Percentiles rank a stretch among this genome's conserved stretches.
Conservation (phyloP, 2,888 invertebrate species). For the Drosophila rubida region DNA sequence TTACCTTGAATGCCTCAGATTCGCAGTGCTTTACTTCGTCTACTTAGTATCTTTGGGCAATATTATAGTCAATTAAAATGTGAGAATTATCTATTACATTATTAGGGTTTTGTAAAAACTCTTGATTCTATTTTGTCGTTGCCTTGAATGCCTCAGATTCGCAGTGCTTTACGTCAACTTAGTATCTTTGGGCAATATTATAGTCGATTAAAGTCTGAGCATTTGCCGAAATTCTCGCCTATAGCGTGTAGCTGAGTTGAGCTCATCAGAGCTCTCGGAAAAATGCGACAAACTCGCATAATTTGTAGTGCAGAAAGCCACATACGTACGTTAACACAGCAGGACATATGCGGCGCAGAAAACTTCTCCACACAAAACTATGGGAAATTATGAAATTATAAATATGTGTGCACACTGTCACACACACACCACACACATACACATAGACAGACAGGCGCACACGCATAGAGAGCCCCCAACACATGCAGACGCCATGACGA, state of each 20-base stretch:
- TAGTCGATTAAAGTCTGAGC: not conserved
- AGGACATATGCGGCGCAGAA: conserved; percentile 64
- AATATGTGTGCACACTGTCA: conserved; percentile 55
- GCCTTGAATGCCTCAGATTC: too few species aligned
- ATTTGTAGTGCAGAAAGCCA: conserved; percentile 70
- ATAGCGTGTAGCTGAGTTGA: conserved; percentile 13
- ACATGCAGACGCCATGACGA: conserved; percentile 1
- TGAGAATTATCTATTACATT: too few species aligned
- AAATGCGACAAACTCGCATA: conserved; percentile 42
- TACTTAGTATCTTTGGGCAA: too few species aligned
- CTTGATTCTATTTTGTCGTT: too few species aligned
- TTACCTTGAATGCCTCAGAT: too few species aligned
- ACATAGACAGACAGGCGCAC: not conserved
- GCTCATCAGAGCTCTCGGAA: conserved; percentile 21
- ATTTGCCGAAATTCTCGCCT: not conserved
- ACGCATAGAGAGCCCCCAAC: conserved; percentile 14
- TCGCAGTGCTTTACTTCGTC: too few species aligned
- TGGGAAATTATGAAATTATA: conserved; percentile 78
- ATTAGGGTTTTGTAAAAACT: too few species aligned
- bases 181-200: too few species aligned
- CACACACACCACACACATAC: conserved; percentile 7
- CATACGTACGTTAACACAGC: conserved; percentile 51
- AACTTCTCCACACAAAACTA: conserved; percentile 59
- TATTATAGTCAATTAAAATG: too few species aligned
- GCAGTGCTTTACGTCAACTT: too few species aligned